Evolutionary conservation across 2,888 invertebrate species (phyloP), one percentile per base, ranked within the genome.

Genomic region (Rambutsinella grinnellia): DNA sequence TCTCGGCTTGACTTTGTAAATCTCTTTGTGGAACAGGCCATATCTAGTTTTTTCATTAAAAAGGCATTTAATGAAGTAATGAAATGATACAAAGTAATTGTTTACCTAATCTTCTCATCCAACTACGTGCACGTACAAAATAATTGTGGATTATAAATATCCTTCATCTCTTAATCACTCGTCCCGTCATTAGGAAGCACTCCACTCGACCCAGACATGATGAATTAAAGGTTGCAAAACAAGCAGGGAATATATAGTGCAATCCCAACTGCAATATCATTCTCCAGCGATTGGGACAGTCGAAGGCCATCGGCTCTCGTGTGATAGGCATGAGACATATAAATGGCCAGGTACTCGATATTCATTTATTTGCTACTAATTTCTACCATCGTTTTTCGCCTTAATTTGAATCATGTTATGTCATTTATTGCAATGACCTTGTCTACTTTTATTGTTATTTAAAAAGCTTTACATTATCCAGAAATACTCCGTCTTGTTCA

Each of bases 211-310:
- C 53, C 53, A 53, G 53, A 19, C 6, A 21, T n/a, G n/a, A 21
- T 53, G 53, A 53, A 53, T 24, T 53, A 23, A 24, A 53, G 15
- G 2, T 53, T n/a, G n/a, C n/a, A n/a, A n/a, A n/a, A 19, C n/a
- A 10, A 3, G n/a, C 10, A 6, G 23, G 21, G 6, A n/a, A 53
- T 53, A 3, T 5, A 49, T 3, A 8, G n/a, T 53, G 21, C 53
- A 53, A 53, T 53, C 23, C 53, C 53, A 53, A 53, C 5, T 15
- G 49, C 5, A n/a, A 49, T 24, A n/a, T 53, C 53, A 53, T 3
- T 53, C 21, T 19, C 15, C 24, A 46, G 46, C 47, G 47, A 60
- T 60, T 60, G 60, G 24, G 60, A 60, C 60, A 60, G 26, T 8
- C 47, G 60, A 60, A 60, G 60, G 60, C 24, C 60, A 60, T 24